Percentiles rank a stretch among this genome's conserved stretches.
These are phyloP conservation scores for Rhabdophis nuchalis DNA, from an alignment of 2,797 vertebrate genomes.

Conservation along the genomic window DNA sequence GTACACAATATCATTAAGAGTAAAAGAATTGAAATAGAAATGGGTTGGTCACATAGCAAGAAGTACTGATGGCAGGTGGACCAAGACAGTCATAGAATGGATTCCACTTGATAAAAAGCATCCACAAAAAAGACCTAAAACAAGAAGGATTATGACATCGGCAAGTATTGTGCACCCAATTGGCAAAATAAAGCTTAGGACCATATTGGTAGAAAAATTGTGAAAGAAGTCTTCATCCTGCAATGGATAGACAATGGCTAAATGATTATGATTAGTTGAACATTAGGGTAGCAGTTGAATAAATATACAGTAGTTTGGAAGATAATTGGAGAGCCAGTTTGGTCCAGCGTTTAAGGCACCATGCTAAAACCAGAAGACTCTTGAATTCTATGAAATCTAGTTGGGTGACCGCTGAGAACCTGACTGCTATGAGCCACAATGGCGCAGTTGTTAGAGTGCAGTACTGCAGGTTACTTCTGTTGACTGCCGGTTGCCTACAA, in stretches of 20 bases:
- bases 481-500: too few species aligned
- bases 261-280: background rate
- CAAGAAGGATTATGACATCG: background rate
- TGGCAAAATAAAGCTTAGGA: background rate
- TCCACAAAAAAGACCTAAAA: background rate
- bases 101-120: background rate
- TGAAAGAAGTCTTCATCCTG: background rate
- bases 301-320: background rate
- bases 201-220: background rate
- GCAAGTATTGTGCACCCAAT: background rate
- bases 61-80: background rate
- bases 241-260: background rate
- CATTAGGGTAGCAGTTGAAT: background rate
- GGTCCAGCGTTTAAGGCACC: background rate
- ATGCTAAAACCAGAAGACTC: background rate
- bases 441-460: too few species aligned
- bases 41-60: background rate
- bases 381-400: background rate
- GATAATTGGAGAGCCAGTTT: background rate
- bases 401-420: background rate
- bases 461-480: too few species aligned
- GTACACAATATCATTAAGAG: background rate
- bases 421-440: background rate
- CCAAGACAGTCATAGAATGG: background rate
- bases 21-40: background rate